These are phyloP conservation scores for Ictalurus furcatus DNA, from an alignment of 2,113 vertebrate genomes.

Conservation along the genomic window DNA sequence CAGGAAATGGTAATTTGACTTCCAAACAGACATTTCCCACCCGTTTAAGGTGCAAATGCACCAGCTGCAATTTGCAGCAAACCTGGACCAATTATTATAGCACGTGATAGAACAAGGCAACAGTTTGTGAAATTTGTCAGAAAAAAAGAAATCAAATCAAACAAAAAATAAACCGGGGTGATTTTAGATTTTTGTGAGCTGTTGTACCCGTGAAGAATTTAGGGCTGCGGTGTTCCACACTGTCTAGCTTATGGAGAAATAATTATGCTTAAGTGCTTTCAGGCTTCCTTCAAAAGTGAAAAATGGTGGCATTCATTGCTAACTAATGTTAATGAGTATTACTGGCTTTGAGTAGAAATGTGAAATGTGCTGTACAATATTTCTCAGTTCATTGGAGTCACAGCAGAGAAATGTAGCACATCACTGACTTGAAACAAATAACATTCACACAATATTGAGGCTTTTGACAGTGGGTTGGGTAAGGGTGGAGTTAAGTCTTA, in stretches of 20 bases:
- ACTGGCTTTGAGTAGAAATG: constrained; percentile 36
- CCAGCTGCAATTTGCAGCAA: constrained; percentile 71
- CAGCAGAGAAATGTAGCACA: constrained; percentile 36
- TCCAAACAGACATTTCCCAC: constrained; percentile 68
- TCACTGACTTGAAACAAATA: constrained; percentile 44
- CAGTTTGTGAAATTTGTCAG: constrained; percentile 68
- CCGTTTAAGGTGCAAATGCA: constrained; percentile 75
- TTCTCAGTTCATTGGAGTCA: constrained; percentile 19
- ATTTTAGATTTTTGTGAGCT: constrained; percentile 47
- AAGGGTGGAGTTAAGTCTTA: constrained; percentile 53
- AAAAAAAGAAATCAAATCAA: constrained; percentile 50
- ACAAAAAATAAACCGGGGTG: constrained; percentile 45
- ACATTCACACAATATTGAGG: constrained; percentile 46
- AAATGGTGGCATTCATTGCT: constrained; percentile 57
- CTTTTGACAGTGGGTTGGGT: constrained; percentile 44
- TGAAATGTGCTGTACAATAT: constrained; percentile 29
- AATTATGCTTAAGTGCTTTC: constrained; percentile 76
- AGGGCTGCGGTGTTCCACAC: constrained; percentile 64
- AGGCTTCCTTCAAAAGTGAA: constrained; percentile 64
- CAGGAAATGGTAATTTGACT: constrained; percentile 76
- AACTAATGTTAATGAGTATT: constrained; percentile 44
- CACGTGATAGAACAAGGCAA: constrained; percentile 62
- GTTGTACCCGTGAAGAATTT: constrained; percentile 53
- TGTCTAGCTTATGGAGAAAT: constrained; percentile 68
- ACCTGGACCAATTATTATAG: constrained; percentile 71